Conservation (phyloP, 2,888 invertebrate species). For the Trisateles emortualis region DNA sequence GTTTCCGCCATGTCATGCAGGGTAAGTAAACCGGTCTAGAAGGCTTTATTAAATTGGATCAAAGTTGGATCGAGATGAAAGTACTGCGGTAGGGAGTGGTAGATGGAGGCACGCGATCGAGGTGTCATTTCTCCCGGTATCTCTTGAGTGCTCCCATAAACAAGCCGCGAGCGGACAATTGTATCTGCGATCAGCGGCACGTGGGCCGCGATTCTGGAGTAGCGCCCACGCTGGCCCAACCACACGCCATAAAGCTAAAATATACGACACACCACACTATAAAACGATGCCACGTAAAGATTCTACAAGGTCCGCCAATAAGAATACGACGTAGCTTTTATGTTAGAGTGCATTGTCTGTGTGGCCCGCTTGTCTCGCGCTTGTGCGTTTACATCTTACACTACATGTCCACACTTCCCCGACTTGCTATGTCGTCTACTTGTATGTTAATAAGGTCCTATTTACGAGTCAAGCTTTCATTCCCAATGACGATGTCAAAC, state of each 20-base stretch:
- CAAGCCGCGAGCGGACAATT: slow-evolving; percentile 76
- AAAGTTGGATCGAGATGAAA: slow-evolving; percentile 40
- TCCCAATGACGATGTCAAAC: background rate
- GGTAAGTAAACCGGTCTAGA: slow-evolving; percentile 19
- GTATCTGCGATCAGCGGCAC: slow-evolving; percentile 79
- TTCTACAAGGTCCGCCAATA: slow-evolving; percentile 73
- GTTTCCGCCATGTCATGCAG: slow-evolving; percentile 14
- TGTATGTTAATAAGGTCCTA: slow-evolving; percentile 14
- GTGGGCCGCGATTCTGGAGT: slow-evolving; percentile 80
- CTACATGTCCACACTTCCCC: slow-evolving; percentile 41
- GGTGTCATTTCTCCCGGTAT: slow-evolving; percentile 73
- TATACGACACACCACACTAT: slow-evolving; percentile 73
- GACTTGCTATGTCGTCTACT: slow-evolving; percentile 32
- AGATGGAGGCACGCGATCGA: slow-evolving; percentile 67
- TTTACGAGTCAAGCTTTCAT: slow-evolving; percentile 5
- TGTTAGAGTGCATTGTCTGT: slow-evolving; percentile 72
- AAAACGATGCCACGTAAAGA: slow-evolving; percentile 75
- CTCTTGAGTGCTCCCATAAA: slow-evolving; percentile 74
- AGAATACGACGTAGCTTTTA: slow-evolving; percentile 74
- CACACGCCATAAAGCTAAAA: slow-evolving; percentile 74
- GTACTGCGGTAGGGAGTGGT: slow-evolving; percentile 44
- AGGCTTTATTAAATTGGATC: slow-evolving; percentile 33
- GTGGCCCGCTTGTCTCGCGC: slow-evolving; percentile 54
- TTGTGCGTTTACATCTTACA: slow-evolving; percentile 38
- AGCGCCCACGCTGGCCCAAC: slow-evolving; percentile 77